A percentile compares a stretch with the other conserved stretches of the same genome.
These are phyloP conservation scores for Homalodisca vitripennis DNA, from an alignment of 1,140 invertebrate species.

Conservation along the genomic window DNA sequence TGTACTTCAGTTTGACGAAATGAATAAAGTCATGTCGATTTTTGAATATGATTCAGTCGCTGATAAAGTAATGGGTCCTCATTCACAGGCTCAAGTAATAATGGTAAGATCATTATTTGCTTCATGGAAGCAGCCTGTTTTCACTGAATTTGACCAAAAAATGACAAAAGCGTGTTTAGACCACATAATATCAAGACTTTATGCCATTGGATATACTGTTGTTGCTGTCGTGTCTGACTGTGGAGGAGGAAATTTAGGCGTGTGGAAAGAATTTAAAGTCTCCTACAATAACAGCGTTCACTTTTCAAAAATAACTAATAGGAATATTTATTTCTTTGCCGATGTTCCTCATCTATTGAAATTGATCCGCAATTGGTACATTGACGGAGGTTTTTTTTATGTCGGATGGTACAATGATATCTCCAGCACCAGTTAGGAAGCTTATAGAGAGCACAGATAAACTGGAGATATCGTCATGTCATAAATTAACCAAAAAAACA, in stretches of 20 bases:
- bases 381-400: neutral
- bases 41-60: slow-evolving; percentile 45
- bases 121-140: slow-evolving; percentile 47
- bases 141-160: slow-evolving; percentile 45
- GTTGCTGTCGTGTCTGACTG: slow-evolving; percentile 45
- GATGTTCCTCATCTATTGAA: slow-evolving; percentile 43
- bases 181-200: slow-evolving; percentile 40
- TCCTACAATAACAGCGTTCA: slow-evolving; percentile 24
- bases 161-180: slow-evolving; percentile 43
- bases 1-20: slow-evolving; percentile 44
- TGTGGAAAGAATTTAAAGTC: slow-evolving; percentile 45
- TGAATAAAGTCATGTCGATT: slow-evolving; percentile 42
- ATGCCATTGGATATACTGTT: slow-evolving; percentile 42
- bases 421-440: neutral
- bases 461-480: neutral
- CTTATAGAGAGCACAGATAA: neutral
- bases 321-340: slow-evolving; percentile 39
- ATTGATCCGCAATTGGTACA: slow-evolving; percentile 28
- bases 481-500: neutral
- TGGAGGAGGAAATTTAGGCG: slow-evolving; percentile 41
- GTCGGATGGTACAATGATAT: neutral
- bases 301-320: slow-evolving; percentile 36
- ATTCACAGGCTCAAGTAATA: neutral
- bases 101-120: slow-evolving; percentile 43
- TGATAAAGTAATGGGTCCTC: slow-evolving; percentile 39